phyloP scores from a whole-genome alignment of 1,140 invertebrate genomes.

The Platyscapa corneri region DNA sequence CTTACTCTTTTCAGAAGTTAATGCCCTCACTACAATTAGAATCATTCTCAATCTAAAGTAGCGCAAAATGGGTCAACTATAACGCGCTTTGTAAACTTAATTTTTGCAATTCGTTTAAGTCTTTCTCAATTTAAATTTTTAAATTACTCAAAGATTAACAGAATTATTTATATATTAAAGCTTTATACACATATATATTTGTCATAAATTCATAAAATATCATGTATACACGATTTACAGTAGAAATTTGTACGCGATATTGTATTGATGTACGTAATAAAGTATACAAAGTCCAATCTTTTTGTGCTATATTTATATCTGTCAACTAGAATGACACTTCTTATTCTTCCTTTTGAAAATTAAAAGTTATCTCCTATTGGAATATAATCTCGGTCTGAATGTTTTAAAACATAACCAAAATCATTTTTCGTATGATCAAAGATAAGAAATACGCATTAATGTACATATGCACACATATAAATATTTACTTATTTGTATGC shows the following conservation, averaged over 20 bases:
- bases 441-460: too few species aligned
- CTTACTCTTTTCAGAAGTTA: neutral
- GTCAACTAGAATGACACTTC: neutral
- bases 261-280: neutral
- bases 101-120: neutral
- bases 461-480: too few species aligned
- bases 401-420: neutral
- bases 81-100: neutral
- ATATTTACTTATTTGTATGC: neutral
- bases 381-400: neutral
- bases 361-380: neutral
- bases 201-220: neutral
- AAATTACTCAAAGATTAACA: neutral
- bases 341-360: neutral
- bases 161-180: neutral
- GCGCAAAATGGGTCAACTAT: neutral
- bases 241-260: neutral
- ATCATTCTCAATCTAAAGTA: slow-evolving; percentile 12
- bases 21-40: slow-evolving; percentile 11
- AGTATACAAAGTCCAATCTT: neutral
- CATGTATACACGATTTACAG: neutral
- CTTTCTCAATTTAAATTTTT: neutral
- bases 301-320: neutral
- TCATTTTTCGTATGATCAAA: neutral
- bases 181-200: neutral